Evolutionary conservation across 2,888 invertebrate species (phyloP).

Genomic region (Beris morrisii): DNA sequence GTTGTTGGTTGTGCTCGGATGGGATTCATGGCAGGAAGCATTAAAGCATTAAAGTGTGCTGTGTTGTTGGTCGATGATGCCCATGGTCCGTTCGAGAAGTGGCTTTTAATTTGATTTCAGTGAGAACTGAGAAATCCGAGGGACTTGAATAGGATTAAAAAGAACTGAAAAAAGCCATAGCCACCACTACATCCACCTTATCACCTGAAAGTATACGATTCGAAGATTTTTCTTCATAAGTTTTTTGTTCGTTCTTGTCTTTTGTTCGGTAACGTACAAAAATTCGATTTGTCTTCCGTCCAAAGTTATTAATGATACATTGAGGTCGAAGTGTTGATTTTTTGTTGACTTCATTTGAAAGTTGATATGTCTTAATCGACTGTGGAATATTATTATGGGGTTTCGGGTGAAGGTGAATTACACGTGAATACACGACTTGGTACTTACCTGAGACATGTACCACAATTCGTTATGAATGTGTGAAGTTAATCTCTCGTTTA

Average conservation of each 20-base stretch:
- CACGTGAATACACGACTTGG: background rate
- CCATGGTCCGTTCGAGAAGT: slow-evolving; percentile 9
- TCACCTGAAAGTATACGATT: too few relatives aligned
- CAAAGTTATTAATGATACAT: slow-evolving; percentile 29
- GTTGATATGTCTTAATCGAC: slow-evolving; percentile 28
- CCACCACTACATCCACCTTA: too few relatives aligned
- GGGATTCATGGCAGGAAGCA: slow-evolving; percentile 35
- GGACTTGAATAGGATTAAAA: background rate
- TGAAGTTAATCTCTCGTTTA: slow-evolving; percentile 20
- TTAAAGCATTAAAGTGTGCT: slow-evolving; percentile 15
- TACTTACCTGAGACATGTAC: too few relatives aligned
- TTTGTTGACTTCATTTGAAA: slow-evolving; percentile 21
- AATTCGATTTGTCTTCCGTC: slow-evolving; percentile 28
- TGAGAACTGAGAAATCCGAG: slow-evolving; percentile 14
- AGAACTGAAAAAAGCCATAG: too few relatives aligned
- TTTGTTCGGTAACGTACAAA: too few relatives aligned
- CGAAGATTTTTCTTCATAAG: too few relatives aligned
- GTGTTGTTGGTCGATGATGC: slow-evolving; percentile 3
- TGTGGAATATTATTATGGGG: slow-evolving; percentile 1
- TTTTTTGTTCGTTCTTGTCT: too few relatives aligned
- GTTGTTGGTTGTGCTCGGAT: slow-evolving; percentile 23
- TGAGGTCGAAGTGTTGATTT: slow-evolving; percentile 27
- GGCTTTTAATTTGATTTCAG: slow-evolving; percentile 34
- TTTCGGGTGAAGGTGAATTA: slow-evolving; percentile 27
- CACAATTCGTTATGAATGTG: slow-evolving; percentile 13